These are phyloP conservation scores for Furcifer pardalis DNA, from an alignment of 2,797 vertebrate species.

Conservation along the genomic window DNA sequence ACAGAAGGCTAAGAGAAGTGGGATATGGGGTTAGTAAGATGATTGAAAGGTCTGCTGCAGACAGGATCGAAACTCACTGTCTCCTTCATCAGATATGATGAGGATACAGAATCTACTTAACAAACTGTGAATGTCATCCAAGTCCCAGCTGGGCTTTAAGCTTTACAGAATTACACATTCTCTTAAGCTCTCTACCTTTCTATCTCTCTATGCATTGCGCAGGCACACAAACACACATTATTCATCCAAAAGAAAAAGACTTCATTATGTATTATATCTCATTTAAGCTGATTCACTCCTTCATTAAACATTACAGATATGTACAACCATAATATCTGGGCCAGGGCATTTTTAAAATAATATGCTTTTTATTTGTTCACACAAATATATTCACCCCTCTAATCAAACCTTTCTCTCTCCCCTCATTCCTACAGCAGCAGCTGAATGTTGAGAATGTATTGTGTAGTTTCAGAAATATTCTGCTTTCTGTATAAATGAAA, in stretches of 20 bases:
- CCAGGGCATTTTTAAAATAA: constrained; percentile 28
- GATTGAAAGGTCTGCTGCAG: neutral
- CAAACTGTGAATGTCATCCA: no score
- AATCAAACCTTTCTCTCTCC: neutral
- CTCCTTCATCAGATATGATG: no score
- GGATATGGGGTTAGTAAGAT: neutral
- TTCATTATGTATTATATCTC: no score
- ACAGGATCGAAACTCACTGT: no score
- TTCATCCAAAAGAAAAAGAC: no score
- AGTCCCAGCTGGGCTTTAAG: no score
- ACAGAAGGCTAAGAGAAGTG: neutral
- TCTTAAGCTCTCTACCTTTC: no score
- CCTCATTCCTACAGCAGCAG: neutral
- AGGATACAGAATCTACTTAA: no score
- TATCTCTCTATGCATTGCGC: no score
- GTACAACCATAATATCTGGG: neutral
- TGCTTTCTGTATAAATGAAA: neutral
- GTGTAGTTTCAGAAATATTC: neutral
- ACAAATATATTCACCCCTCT: neutral
- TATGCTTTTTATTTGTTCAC: constrained; percentile 39
- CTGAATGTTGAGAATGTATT: constrained; percentile 24
- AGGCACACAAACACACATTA: no score
- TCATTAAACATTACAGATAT: neutral
- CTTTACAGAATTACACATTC: no score
- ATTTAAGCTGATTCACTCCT: no score